Conservation (phyloP, 64 coral and sea anemone species). For the Orbicella faveolata region DNA sequence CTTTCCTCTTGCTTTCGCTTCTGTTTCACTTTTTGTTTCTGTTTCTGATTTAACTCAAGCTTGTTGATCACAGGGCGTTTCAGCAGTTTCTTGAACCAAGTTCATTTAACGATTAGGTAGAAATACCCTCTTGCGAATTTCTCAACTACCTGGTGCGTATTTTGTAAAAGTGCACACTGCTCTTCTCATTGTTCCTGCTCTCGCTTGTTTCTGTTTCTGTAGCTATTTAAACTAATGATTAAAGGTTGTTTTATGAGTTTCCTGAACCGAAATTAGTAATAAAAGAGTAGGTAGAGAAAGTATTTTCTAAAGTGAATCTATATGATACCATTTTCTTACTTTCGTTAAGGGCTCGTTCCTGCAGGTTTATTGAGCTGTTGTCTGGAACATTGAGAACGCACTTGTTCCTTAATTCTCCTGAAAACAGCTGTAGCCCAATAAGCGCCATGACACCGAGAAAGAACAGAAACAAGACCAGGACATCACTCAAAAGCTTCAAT, state of each 20-base stretch:
- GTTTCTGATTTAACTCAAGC: no score
- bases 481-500: constrained; percentile 78
- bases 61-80: neutral
- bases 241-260: neutral
- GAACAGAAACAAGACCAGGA: constrained; percentile 84
- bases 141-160: no score
- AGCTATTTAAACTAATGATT: no score
- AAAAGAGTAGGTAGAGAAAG: neutral
- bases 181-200: no score
- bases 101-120: no score
- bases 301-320: neutral
- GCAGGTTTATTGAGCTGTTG: neutral
- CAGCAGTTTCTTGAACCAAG: no score
- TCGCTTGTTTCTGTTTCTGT: no score
- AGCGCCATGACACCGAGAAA: constrained; percentile 85
- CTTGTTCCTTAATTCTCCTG: constrained; percentile 79
- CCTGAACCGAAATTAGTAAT: neutral
- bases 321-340: constrained; percentile 48
- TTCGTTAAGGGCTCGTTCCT: constrained; percentile 46
- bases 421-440: constrained; percentile 85
- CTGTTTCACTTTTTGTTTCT: neutral
- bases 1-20: neutral
- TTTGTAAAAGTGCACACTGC: no score
- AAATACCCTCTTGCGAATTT: no score
- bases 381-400: constrained; percentile 39